Percentiles rank a stretch among this genome's conserved stretches.
Conservation (phyloP, 2,113 vertebrate species). For the Aptenodytes patagonicus region DNA sequence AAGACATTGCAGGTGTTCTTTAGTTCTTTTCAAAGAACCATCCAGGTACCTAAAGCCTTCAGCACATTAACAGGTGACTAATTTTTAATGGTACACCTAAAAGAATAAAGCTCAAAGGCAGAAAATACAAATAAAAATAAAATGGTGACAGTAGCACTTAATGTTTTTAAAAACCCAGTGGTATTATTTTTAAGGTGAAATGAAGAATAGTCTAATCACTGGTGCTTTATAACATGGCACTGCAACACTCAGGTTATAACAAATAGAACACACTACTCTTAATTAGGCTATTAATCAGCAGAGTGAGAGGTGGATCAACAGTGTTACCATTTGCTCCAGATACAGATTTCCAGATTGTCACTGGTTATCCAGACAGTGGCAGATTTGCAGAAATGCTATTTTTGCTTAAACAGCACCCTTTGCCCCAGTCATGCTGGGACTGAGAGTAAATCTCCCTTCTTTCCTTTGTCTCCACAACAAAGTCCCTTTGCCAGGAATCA, state of each 20-base stretch:
- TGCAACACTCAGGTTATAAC: neutral
- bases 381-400: neutral
- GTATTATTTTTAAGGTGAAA: neutral
- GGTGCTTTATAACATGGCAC: neutral
- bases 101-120: neutral
- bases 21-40: neutral
- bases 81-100: neutral
- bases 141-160: neutral
- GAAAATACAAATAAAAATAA: conserved; percentile 25
- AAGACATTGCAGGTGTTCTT: conserved; percentile 45
- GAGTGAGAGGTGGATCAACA: conserved; percentile 8
- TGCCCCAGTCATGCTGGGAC: neutral
- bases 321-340: neutral
- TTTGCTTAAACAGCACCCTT: neutral
- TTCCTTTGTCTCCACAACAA: neutral
- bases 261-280: neutral
- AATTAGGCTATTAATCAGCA: conserved; percentile 33
- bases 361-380: neutral
- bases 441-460: neutral
- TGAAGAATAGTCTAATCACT: neutral
- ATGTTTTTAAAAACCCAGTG: neutral
- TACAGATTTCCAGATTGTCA: neutral
- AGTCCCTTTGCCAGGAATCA: neutral
- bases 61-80: conserved; percentile 8
- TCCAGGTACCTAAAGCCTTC: neutral